A percentile compares a stretch with the other conserved stretches of the same genome.
Conservation (phyloP, 2,113 vertebrate genomes). For the Alaudala cheleensis region DNA sequence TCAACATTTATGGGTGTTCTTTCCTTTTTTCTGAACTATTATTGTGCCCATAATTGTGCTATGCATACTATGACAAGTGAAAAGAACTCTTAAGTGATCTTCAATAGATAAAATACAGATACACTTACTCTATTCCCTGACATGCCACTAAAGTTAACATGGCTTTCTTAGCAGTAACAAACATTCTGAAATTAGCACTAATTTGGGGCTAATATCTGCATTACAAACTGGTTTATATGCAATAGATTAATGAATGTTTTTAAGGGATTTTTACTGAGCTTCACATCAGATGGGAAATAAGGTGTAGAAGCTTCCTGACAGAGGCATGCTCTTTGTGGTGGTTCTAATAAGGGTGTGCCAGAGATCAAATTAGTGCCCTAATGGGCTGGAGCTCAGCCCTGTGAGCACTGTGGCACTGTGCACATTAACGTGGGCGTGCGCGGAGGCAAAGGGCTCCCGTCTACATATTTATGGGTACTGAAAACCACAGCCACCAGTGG, state of each 20-base stretch:
- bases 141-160: neutral
- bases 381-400: slow-evolving; percentile 14
- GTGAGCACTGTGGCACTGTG: neutral
- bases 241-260: neutral
- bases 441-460: neutral
- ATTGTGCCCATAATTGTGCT: neutral
- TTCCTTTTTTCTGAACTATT: neutral
- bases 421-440: slow-evolving; percentile 17
- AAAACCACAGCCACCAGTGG: slow-evolving; percentile 4
- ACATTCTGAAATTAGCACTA: neutral
- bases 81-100: neutral
- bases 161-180: neutral
- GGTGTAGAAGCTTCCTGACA: neutral
- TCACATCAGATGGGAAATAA: neutral
- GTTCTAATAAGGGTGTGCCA: slow-evolving; percentile 1
- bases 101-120: neutral
- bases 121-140: neutral
- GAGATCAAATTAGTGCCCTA: slow-evolving; percentile 41
- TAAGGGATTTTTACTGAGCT: neutral
- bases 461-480: slow-evolving; percentile 25
- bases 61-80: neutral
- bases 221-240: neutral
- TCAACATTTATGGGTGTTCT: neutral
- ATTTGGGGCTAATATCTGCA: neutral
- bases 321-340: neutral